phyloP scores from a whole-genome alignment of 2,113 vertebrate species.

The Colistium nudipinnis region DNA sequence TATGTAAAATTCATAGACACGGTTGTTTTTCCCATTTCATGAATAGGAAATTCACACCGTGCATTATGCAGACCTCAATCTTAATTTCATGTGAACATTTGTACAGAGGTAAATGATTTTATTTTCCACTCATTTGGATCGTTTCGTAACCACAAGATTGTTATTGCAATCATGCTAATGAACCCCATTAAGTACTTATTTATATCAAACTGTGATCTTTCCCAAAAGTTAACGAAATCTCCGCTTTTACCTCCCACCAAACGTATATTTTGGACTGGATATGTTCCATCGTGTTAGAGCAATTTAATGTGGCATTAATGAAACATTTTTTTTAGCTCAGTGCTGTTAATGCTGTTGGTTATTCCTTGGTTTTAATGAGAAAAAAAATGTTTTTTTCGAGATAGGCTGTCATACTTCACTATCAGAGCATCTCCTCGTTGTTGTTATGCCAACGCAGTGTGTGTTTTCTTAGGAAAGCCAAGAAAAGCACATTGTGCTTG shows the following conservation, averaged over 20 bases:
- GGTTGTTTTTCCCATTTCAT: background rate
- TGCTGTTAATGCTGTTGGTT: background rate
- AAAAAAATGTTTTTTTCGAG: background rate
- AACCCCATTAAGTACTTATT: background rate
- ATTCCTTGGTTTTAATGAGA: background rate
- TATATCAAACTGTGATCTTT: too few relatives aligned
- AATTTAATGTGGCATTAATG: too few relatives aligned
- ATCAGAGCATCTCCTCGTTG: background rate
- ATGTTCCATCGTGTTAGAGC: background rate
- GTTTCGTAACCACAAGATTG: background rate
- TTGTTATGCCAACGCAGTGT: background rate
- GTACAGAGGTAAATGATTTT: too few relatives aligned
- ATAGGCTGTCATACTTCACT: background rate
- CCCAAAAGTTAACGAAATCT: too few relatives aligned
- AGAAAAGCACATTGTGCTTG: too few relatives aligned
- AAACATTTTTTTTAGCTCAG: too few relatives aligned
- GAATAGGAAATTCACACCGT: background rate
- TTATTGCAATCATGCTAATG: background rate
- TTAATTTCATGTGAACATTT: background rate
- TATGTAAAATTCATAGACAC: slow-evolving; percentile 17
- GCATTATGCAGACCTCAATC: background rate
- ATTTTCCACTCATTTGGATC: too few relatives aligned
- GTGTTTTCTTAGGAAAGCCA: too few relatives aligned
- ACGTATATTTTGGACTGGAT: too few relatives aligned
- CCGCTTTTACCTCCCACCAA: too few relatives aligned